Percentiles rank a stretch among this genome's conserved stretches.
Evolutionary conservation across 1,140 invertebrate species (phyloP).

Genomic region (Camponotus floridanus): DNA sequence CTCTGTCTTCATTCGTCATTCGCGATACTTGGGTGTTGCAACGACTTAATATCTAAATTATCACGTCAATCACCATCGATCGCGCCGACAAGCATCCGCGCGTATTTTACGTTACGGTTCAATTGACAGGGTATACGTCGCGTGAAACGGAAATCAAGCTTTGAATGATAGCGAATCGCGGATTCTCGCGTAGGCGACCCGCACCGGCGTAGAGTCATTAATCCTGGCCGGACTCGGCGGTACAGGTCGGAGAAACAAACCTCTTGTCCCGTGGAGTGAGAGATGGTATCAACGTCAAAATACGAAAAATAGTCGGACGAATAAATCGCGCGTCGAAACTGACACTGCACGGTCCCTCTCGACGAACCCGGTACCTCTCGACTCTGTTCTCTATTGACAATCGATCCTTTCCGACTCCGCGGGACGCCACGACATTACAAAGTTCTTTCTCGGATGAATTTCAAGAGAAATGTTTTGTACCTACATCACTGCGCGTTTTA

Average conservation of each 20-base stretch:
- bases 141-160: conserved; percentile 60
- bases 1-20: background rate
- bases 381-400: conserved; percentile 51
- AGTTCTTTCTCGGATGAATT: conserved; percentile 21
- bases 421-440: conserved; percentile 31
- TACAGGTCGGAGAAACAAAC: conserved; percentile 71
- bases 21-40: background rate
- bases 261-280: conserved; percentile 60
- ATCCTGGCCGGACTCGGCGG: conserved; percentile 54
- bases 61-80: conserved; percentile 37
- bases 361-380: conserved; percentile 31
- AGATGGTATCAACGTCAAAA: conserved; percentile 64
- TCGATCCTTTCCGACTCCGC: conserved; percentile 50
- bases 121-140: conserved; percentile 45
- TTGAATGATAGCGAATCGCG: conserved; percentile 65
- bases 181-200: conserved; percentile 66
- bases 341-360: conserved; percentile 29
- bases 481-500: conserved; percentile 13
- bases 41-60: conserved; percentile 51
- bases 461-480: conserved; percentile 7
- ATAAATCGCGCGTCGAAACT: conserved; percentile 65
- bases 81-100: conserved; percentile 17
- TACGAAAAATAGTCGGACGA: conserved; percentile 63
- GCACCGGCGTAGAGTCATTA: conserved; percentile 51
- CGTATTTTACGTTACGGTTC: conserved; percentile 50